Conservation (phyloP, 1,140 invertebrate genomes). For the Diorhabda carinulata region DNA sequence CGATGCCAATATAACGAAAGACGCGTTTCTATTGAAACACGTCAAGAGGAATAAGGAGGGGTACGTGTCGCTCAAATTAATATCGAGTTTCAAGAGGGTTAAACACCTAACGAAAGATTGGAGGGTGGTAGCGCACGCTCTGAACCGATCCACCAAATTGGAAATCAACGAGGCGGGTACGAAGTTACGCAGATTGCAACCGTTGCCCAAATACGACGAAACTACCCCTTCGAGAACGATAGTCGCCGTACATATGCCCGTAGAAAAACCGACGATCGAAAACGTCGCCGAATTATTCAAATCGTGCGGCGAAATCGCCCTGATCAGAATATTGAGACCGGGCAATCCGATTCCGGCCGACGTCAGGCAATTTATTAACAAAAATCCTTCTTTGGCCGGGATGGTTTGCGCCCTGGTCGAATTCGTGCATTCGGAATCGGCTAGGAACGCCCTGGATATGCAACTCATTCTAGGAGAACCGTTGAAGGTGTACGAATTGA, state of each 20-base stretch:
- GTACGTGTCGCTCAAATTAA: conserved; percentile 89
- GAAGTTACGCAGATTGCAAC: conserved; percentile 80
- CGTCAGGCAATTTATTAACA: conserved; percentile 82
- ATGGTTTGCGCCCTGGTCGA: conserved; percentile 85
- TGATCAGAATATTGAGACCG: conserved; percentile 79
- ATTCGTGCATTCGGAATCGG: conserved; percentile 82
- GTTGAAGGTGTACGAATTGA: conserved; percentile 55
- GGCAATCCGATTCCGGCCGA: conserved; percentile 84
- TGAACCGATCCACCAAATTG: conserved; percentile 74
- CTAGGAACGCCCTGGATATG: conserved; percentile 71
- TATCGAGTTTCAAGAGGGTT: conserved; percentile 89
- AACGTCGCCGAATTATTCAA: conserved; percentile 84
- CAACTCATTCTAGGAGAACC: conserved; percentile 36
- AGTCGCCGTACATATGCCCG: conserved; percentile 78
- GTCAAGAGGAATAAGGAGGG: conserved; percentile 92
- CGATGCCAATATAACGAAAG: conserved; percentile 90
- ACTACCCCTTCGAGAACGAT: conserved; percentile 86
- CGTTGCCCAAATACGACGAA: conserved; percentile 85
- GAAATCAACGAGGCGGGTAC: conserved; percentile 88
- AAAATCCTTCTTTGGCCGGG: conserved; percentile 80
- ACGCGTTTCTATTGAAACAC: conserved; percentile 92
- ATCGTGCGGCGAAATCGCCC: conserved; percentile 80
- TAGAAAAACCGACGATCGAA: conserved; percentile 80
- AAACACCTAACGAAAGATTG: conserved; percentile 91
- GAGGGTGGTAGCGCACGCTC: conserved; percentile 81